phyloP scores from a whole-genome alignment of 1,140 invertebrate species.

The Berghia stephanieae region DNA sequence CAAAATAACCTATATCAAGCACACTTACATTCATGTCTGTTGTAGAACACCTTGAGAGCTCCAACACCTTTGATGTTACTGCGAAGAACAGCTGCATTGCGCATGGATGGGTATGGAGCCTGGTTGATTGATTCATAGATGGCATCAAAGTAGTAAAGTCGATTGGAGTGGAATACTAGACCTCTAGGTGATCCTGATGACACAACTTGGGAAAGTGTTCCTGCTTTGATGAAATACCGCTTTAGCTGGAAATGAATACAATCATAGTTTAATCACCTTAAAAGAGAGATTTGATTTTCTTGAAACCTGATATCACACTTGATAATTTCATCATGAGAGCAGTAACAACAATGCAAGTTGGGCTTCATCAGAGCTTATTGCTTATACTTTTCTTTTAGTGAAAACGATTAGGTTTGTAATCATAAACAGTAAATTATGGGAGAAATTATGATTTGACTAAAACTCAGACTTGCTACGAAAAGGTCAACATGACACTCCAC shows the following conservation, averaged over 20 bases:
- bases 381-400: too few relatives aligned
- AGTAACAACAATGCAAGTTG: too few relatives aligned
- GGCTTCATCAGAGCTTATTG: too few relatives aligned
- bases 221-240: conserved; percentile 33
- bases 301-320: too few relatives aligned
- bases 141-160: conserved; percentile 89
- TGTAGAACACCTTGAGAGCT: conserved; percentile 42
- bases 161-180: conserved; percentile 83
- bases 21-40: conserved; percentile 40
- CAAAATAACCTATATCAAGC: not conserved
- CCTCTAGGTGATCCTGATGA: conserved; percentile 74
- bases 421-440: too few relatives aligned
- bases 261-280: too few relatives aligned
- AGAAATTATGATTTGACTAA: too few relatives aligned
- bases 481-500: too few relatives aligned
- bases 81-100: conserved; percentile 39
- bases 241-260: conserved; percentile 20
- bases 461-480: too few relatives aligned
- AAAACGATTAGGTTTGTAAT: too few relatives aligned
- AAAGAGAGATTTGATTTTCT: too few relatives aligned
- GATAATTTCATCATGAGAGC: too few relatives aligned
- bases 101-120: conserved; percentile 27
- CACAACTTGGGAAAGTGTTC: conserved; percentile 24
- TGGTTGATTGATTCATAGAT: conserved; percentile 70
- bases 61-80: conserved; percentile 40